These are phyloP conservation scores for Nasonia oneida DNA, from an alignment of 2,888 invertebrate genomes.

Conservation along the genomic window DNA sequence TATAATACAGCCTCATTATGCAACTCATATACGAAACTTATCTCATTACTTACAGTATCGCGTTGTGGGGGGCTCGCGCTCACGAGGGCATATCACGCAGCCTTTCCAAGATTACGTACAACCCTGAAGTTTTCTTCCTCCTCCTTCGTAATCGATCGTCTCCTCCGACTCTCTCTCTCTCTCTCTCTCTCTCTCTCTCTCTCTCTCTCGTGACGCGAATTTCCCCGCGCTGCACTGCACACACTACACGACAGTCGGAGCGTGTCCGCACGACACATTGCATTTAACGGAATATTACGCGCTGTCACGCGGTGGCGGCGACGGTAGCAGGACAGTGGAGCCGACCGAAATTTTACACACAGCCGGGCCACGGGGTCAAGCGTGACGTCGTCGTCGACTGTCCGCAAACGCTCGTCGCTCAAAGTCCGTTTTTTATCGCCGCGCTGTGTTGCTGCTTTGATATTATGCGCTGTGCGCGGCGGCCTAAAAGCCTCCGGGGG, in stretches of 20 bases:
- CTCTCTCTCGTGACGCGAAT: constrained; percentile 16
- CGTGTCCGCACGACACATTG: constrained; percentile 1
- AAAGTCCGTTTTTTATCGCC: constrained; percentile 47
- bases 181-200: too few species aligned
- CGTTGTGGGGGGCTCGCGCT: background rate
- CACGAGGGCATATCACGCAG: constrained; percentile 34
- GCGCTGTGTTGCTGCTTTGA: background rate
- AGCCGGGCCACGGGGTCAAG: background rate
- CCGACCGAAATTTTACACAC: background rate
- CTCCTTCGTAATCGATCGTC: constrained; percentile 18
- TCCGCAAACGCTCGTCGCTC: constrained; percentile 35
- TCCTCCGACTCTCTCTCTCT: background rate
- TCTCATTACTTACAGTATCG: constrained; percentile 52
- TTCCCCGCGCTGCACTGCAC: background rate
- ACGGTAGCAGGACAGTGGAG: constrained; percentile 5
- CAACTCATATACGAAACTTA: constrained; percentile 37
- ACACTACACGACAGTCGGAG: background rate
- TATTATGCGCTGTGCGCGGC: background rate
- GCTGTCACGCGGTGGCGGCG: constrained; percentile 35
- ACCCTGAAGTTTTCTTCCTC: background rate
- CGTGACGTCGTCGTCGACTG: constrained; percentile 21
- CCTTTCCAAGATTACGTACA: background rate
- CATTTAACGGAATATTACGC: constrained; percentile 42
- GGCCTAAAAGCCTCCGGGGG: background rate
- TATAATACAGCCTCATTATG: constrained; percentile 19